A percentile compares a stretch with the other conserved stretches of the same genome.
phyloP scores from a whole-genome alignment of 2,888 invertebrate species.

The Yponomeuta evonymella region DNA sequence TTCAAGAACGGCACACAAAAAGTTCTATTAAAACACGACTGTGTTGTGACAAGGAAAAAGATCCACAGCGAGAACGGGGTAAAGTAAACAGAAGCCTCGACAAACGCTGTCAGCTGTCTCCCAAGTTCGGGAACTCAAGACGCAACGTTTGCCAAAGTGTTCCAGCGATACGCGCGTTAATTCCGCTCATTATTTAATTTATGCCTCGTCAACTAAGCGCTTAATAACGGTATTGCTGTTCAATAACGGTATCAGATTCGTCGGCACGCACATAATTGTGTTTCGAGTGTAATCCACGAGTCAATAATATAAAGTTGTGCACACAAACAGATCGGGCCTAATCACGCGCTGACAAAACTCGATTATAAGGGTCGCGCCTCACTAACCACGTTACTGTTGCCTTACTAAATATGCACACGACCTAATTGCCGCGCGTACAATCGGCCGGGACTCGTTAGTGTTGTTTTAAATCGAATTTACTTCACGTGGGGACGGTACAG shows the following conservation, averaged over 20 bases:
- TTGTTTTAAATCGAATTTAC: not conserved
- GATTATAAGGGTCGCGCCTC: constrained; percentile 6
- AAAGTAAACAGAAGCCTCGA: not conserved
- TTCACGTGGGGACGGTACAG: not conserved
- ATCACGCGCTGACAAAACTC: not conserved
- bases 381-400: constrained; percentile 9
- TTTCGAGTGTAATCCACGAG: not conserved
- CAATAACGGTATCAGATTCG: not conserved
- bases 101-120: not conserved
- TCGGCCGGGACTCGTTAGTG: not conserved
- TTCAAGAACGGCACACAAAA: too few relatives aligned
- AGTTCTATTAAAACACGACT: not conserved
- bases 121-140: not conserved
- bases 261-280: not conserved
- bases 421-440: constrained; percentile 5
- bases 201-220: not conserved
- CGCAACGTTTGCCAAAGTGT: too few relatives aligned
- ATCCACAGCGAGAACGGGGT: not conserved
- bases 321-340: not conserved
- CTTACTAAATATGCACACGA: not conserved
- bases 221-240: not conserved
- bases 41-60: not conserved
- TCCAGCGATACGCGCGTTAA: not conserved
- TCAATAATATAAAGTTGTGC: not conserved
- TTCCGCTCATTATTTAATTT: not conserved